A percentile compares a stretch with the other conserved stretches of the same genome.
These are phyloP conservation scores for Lepeophtheirus nordmannii DNA, from an alignment of 2,888 invertebrate species.

Conservation along the genomic window DNA sequence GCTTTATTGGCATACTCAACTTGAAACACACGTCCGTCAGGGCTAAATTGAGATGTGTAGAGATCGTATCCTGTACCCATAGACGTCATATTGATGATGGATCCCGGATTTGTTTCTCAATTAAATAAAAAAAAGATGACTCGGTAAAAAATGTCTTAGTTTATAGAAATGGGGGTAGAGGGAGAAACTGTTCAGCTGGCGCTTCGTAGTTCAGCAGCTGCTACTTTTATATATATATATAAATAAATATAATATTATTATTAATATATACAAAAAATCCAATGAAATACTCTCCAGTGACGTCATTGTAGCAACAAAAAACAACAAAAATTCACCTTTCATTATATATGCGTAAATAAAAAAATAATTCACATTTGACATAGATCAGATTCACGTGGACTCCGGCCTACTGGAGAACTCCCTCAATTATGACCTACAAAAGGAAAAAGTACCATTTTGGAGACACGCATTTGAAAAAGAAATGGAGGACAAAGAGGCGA, in stretches of 20 bases:
- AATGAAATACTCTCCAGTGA: background rate
- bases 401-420: too few relatives aligned
- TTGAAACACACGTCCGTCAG: constrained; percentile 97
- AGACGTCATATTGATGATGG: constrained; percentile 15
- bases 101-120: too few relatives aligned
- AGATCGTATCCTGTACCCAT: constrained; percentile 58
- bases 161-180: too few relatives aligned
- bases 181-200: too few relatives aligned
- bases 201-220: too few relatives aligned
- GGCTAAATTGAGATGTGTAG: constrained; percentile 99
- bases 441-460: constrained; percentile 23
- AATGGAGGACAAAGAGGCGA: constrained; percentile 20
- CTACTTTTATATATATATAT: too few relatives aligned
- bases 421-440: constrained; percentile 6
- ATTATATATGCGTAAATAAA: too few relatives aligned
- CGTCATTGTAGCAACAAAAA: too few relatives aligned
- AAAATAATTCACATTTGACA: too few relatives aligned
- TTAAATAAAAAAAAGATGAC: background rate
- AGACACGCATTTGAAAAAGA: constrained; percentile 24
- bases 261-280: too few relatives aligned
- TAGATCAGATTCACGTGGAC: background rate
- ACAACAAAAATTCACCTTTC: too few relatives aligned
- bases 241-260: too few relatives aligned
- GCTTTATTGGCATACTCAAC: constrained; percentile 99
- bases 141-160: background rate